Percentiles rank a stretch among this genome's conserved stretches.
Conservation (phyloP, 1,140 invertebrate species). For the Helicoverpa armigera region DNA sequence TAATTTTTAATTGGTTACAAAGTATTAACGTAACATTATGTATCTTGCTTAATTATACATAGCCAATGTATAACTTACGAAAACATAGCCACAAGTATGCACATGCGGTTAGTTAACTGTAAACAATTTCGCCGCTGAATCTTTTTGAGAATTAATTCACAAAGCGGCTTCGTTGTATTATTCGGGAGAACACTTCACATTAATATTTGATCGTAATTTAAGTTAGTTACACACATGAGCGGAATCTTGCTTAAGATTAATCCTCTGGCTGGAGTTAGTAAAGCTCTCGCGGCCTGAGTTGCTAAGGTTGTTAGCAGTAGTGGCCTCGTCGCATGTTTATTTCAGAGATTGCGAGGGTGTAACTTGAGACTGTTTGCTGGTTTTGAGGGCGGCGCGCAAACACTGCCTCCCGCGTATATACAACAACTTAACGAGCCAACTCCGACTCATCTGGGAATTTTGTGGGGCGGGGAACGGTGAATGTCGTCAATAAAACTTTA, state of each 20-base stretch:
- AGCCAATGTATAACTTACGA: slow-evolving; percentile 6
- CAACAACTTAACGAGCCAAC: slow-evolving; percentile 75
- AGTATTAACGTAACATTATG: background rate
- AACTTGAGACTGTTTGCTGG: slow-evolving; percentile 76
- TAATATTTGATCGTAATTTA: slow-evolving; percentile 65
- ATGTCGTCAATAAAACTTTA: slow-evolving; percentile 64
- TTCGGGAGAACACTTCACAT: slow-evolving; percentile 44
- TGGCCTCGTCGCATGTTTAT: slow-evolving; percentile 74
- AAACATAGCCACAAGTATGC: slow-evolving; percentile 5
- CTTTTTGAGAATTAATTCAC: slow-evolving; percentile 37
- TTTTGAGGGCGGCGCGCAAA: slow-evolving; percentile 72
- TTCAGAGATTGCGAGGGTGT: slow-evolving; percentile 75
- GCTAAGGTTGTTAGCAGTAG: slow-evolving; percentile 71
- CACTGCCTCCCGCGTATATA: slow-evolving; percentile 64
- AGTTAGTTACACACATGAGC: slow-evolving; percentile 59
- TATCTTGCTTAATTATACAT: slow-evolving; percentile 5
- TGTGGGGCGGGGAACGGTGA: slow-evolving; percentile 34
- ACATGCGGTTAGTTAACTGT: slow-evolving; percentile 36
- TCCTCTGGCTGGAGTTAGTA: slow-evolving; percentile 58
- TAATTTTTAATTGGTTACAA: background rate
- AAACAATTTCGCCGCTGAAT: slow-evolving; percentile 35
- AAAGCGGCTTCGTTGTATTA: slow-evolving; percentile 34
- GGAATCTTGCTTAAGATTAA: slow-evolving; percentile 61
- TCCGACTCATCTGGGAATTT: slow-evolving; percentile 66
- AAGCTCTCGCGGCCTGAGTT: slow-evolving; percentile 65